A percentile compares a stretch with the other conserved stretches of the same genome.
phyloP scores from a whole-genome alignment of 2,113 vertebrate genomes.

The Astur gentilis region DNA sequence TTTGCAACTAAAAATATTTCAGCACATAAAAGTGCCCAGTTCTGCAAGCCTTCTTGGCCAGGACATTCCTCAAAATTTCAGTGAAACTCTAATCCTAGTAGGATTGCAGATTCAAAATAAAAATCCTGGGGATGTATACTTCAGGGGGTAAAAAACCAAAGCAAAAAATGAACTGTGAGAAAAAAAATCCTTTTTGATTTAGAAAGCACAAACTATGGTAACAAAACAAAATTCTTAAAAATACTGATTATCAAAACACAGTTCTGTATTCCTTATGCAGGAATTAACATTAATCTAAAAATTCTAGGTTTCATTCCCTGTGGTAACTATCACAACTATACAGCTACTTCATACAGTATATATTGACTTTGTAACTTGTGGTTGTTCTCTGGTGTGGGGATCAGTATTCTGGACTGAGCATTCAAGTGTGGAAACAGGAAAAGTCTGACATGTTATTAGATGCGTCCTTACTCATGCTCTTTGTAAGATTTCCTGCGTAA shows the following conservation, averaged over 20 bases:
- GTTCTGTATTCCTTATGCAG: background rate
- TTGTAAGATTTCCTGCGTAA: constrained; percentile 43
- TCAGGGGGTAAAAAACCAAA: background rate
- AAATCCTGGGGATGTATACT: background rate
- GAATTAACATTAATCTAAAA: constrained; percentile 52
- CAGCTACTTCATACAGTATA: constrained; percentile 64
- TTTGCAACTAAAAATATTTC: constrained; percentile 15
- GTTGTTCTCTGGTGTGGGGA: background rate
- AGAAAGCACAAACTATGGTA: background rate
- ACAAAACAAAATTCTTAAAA: background rate
- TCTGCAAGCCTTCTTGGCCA: background rate
- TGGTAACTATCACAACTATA: constrained; percentile 59
- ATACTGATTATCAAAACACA: background rate
- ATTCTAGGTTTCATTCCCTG: constrained; percentile 45
- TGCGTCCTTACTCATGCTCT: constrained; percentile 47
- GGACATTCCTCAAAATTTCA: background rate
- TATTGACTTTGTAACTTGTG: constrained; percentile 57
- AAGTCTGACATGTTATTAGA: constrained; percentile 50
- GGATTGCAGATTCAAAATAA: background rate
- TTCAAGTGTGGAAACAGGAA: constrained; percentile 34
- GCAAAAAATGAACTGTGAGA: background rate
- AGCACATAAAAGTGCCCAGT: background rate
- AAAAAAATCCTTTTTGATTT: background rate
- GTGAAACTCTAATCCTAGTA: background rate
- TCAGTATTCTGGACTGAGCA: constrained; percentile 55